Base-by-base conservation (phyloP, 2,797 vertebrate species). In the Micrastur ruficollis region DNA sequence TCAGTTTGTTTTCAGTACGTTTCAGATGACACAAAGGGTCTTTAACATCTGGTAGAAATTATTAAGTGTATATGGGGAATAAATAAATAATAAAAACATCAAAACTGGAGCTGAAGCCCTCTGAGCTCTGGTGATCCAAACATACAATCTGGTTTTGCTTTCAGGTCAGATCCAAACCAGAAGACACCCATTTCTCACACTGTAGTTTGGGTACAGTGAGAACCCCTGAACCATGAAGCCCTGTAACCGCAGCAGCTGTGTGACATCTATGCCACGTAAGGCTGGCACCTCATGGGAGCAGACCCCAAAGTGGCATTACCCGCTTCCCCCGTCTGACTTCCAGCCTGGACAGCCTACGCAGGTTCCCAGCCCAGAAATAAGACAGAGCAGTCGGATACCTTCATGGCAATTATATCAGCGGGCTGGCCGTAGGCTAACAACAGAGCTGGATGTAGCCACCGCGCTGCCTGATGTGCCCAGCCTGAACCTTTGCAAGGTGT, bases 161-260 rank as follows among this genome's bases (percentile, higher is more conserved):
- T 88, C 75, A 72, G 50, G n/a, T 66, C 68, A 91, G 34, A 78
- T 81, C 46, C 68, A 84, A 89, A 70, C 12, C 81, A 87, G 79
- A 75, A 44, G 61, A 72, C 44, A 65, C 10, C 4, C 20, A 14
- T 61, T 92, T 90, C 52, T 38, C 22, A 2, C 11, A 5, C n/a
- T 58, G 50, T 50, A n/a, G 7, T 27, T 62, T 73, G 47, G 15
- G 52, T 70, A 23, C 17, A 73, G 50, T 1, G 3, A 42, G 52
- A 86, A 75, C 27, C 19, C 23, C 58, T 66, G 55, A 89, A 86
- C 40, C 18, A 40, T 1, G 4, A 76, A 82, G 40, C 14, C 15
- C 56, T 82, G 6, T 27, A 63, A 72, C 47, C 17, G 32, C 25
- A 52, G 32, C 42, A 84, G 42, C n/a, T 72, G 6, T 0, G 4